Evolutionary conservation across 2,113 vertebrate species (phyloP), one percentile per base, ranked within the genome.

Genomic region (Reinhardtius hippoglossoides): DNA sequence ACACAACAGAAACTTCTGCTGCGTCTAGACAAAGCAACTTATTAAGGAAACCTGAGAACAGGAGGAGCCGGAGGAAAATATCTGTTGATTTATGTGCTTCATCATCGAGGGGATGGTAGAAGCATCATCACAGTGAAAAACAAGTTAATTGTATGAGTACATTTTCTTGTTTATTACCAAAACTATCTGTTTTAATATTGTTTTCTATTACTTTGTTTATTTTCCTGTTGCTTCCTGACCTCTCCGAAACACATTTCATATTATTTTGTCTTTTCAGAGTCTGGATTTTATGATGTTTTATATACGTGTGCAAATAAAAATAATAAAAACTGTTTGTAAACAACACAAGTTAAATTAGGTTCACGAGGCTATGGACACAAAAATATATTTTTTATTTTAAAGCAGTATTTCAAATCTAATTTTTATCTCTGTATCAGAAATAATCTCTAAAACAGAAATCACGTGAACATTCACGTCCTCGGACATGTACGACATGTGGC

Each of bases 1-100:
- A 85, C 90, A 83, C 81, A 89, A 82, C 80, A 85, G 80, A 77
- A 87, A 80, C 90, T 89, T 89, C 83, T 88, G 91, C 59, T 48
- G 56, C 64, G 73, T 81, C 76, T 42, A 84, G 90, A 85, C 86
- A 89, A 7, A 84, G 74, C 87, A 89, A 64, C 66, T 48, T 46
- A 73, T 73, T 48, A 42, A 54, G n/a, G 62, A 57, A 68, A 55
- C 27, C 83, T 27, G 20, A 71, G 71, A 82, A 58, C 35, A 2
- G 37, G 21, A 74, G 56, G 42, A 57, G 59, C 67, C 12, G 62
- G 48, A 46, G 42, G 4, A 46, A 61, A 67, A 27, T 20, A 61
- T 8, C 21, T 4, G 4, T 18, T 57, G 58, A 44, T 80, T 67
- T 50, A 23, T 0, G 4, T 37, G 26, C 5, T 75, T 72, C 54